A percentile compares a stretch with the other conserved stretches of the same genome.
These are phyloP conservation scores for Toxostoma redivivum DNA, from an alignment of 2,113 vertebrate genomes.

Conservation along the genomic window DNA sequence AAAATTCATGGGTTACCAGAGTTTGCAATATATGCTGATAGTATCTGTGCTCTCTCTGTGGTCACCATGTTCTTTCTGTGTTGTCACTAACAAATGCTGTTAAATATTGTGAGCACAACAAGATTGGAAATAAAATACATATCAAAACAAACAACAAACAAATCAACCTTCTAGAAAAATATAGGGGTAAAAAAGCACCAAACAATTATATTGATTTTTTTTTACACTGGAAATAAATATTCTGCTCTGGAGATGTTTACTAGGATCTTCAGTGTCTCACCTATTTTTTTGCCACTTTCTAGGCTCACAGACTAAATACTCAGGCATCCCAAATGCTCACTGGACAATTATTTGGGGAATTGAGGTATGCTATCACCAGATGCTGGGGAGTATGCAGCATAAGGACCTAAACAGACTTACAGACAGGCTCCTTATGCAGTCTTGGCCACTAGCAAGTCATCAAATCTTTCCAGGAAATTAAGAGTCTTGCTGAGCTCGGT, in stretches of 20 bases:
- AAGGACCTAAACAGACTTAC: not conserved
- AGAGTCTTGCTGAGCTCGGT: not conserved
- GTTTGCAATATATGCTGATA: rapidly evolving
- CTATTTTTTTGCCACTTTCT: not conserved
- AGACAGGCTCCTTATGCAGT: not conserved
- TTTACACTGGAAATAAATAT: not conserved
- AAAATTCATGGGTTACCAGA: rapidly evolving
- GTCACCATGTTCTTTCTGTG: not conserved
- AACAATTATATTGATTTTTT: not conserved
- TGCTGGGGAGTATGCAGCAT: not conserved
- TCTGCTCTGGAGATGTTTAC: not conserved
- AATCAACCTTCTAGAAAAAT: not conserved
- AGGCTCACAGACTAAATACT: not conserved
- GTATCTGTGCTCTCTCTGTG: not conserved
- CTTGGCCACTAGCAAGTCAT: not conserved
- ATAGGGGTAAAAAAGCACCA: rapidly evolving
- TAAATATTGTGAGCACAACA: not conserved
- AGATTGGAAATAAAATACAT: not conserved
- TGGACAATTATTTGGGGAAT: not conserved
- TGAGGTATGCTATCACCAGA: not conserved
- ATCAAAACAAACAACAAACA: not conserved
- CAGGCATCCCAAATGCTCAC: not conserved
- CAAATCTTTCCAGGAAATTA: not conserved
- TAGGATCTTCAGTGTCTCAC: not conserved
- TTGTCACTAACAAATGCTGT: not conserved